Evolutionary conservation across 2,797 vertebrate genomes (phyloP), one percentile per base, ranked within the genome.

Genomic region (Botia almorhae): DNA sequence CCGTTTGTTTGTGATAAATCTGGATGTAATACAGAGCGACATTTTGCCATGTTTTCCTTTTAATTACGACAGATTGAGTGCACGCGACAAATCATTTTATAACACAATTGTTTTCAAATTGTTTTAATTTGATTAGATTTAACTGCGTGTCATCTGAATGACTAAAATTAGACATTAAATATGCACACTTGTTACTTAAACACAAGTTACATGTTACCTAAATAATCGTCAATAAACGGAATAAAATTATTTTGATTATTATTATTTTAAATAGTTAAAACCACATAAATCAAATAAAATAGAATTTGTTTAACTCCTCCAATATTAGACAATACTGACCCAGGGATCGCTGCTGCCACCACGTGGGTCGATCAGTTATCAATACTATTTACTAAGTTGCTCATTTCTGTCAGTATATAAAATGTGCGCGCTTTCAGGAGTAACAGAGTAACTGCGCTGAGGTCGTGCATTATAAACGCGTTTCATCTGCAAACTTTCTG

Each of bases 341-440:
- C 19, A 60, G 82, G 69, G 77, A 82, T 81, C 87, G 76, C 85
- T 89, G 84, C 89, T 84, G 88, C 89, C 86, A 87, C 87, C 87
- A 85, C 76, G 88, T 75, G 29, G 29, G 29, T 29, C 4, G 48
- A 51, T 36, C 69, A 36, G 60, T 60, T 0, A 13, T 23, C 46
- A 50, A n/a, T n/a, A 4, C 51, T 33, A 68, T 78, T 23, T 61
- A 1, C 1, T 1, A 29, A 29, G 29, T 29, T 29, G 29, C 1
- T 29, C 29, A 29, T 29, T 29, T 29, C 29, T 29, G 1, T 29
- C 1, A 4, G n/a, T n/a, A n/a, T n/a, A n/a, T n/a, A n/a, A n/a
- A n/a, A n/a, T n/a, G n/a, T n/a, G n/a, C n/a, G n/a, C n/a, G n/a
- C n/a, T n/a, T n/a, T n/a, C n/a, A n/a, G n/a, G n/a, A n/a, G n/a